A percentile compares a stretch with the other conserved stretches of the same genome.
phyloP scores from a whole-genome alignment of 2,888 invertebrate species.

The Drosophila sordidapex region DNA sequence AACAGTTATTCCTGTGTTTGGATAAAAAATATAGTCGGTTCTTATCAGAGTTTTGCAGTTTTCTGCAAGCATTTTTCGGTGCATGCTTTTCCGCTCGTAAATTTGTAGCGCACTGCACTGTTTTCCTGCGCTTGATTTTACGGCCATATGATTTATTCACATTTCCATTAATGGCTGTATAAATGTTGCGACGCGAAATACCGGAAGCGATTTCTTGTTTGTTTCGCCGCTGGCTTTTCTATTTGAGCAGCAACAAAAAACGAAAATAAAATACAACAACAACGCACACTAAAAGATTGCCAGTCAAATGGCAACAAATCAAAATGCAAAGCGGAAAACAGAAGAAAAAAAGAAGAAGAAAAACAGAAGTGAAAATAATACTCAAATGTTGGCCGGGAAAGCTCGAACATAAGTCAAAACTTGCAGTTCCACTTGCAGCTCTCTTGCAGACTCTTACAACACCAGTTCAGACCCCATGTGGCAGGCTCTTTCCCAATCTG shows the following conservation, averaged over 20 bases:
- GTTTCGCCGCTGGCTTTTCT: conserved; percentile 34
- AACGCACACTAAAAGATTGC: conserved; percentile 57
- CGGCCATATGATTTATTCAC: conserved; percentile 76
- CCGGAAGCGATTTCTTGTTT: conserved; percentile 80
- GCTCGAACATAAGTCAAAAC: conserved; percentile 71
- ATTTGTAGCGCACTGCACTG: conserved; percentile 46
- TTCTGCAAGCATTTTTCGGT: conserved; percentile 19
- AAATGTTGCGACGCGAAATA: conserved; percentile 78
- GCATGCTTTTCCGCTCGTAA: conserved; percentile 46
- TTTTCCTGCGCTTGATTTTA: conserved; percentile 74
- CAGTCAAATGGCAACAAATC: conserved; percentile 64
- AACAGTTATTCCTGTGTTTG: neutral
- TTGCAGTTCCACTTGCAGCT: conserved; percentile 31
- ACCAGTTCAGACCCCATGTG: conserved; percentile 38
- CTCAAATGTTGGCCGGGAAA: conserved; percentile 57
- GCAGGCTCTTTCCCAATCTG: neutral
- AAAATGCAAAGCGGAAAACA: conserved; percentile 75
- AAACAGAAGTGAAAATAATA: conserved; percentile 11
- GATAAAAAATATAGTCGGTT: conserved; percentile 35
- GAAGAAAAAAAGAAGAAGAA: conserved; percentile 33
- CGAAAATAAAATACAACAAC: neutral
- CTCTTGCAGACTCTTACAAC: conserved; percentile 23
- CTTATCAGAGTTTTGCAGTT: conserved; percentile 40
- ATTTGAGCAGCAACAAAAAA: conserved; percentile 30
- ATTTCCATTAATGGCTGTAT: conserved; percentile 78